These are phyloP conservation scores for Plemyria rubiginata DNA, from an alignment of 2,888 invertebrate genomes.

Conservation along the genomic window DNA sequence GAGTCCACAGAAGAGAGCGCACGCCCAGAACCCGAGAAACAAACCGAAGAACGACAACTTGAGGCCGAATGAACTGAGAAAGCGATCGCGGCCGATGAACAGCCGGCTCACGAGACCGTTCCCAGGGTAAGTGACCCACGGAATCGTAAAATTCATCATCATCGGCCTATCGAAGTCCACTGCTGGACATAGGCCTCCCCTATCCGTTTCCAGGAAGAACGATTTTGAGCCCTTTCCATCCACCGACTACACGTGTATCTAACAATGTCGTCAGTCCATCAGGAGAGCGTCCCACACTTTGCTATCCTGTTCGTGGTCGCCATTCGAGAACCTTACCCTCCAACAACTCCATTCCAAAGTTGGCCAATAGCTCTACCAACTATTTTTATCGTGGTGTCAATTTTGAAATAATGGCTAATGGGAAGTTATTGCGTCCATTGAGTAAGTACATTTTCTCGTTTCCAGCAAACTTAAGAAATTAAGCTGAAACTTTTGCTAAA, in stretches of 20 bases:
- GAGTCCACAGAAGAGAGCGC: slow-evolving; percentile 29
- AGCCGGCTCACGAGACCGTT: slow-evolving; percentile 72
- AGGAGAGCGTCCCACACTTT: no score
- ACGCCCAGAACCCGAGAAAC: slow-evolving; percentile 44
- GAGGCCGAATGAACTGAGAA: slow-evolving; percentile 65
- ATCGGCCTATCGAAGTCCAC: no score
- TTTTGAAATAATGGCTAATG: slow-evolving; percentile 22
- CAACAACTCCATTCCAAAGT: background rate
- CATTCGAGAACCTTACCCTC: background rate
- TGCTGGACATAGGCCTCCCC: no score
- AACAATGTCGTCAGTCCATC: no score
- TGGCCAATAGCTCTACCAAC: background rate
- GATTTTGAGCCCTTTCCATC: no score
- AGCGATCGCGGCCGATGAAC: slow-evolving; percentile 57
- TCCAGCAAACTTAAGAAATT: slow-evolving; percentile 22
- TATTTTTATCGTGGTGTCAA: slow-evolving; percentile 1
- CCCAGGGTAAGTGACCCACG: slow-evolving; percentile 66
- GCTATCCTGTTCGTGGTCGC: no score
- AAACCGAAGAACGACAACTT: slow-evolving; percentile 48
- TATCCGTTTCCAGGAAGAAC: no score
- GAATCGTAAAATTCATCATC: background rate
- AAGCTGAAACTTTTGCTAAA: slow-evolving; percentile 14
- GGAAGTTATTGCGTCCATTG: slow-evolving; percentile 2
- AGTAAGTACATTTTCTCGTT: slow-evolving; percentile 2
- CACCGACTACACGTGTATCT: no score